Percentiles rank a stretch among this genome's conserved stretches.
Conservation (phyloP, 1,140 invertebrate species). For the Listronotus oregonensis region DNA sequence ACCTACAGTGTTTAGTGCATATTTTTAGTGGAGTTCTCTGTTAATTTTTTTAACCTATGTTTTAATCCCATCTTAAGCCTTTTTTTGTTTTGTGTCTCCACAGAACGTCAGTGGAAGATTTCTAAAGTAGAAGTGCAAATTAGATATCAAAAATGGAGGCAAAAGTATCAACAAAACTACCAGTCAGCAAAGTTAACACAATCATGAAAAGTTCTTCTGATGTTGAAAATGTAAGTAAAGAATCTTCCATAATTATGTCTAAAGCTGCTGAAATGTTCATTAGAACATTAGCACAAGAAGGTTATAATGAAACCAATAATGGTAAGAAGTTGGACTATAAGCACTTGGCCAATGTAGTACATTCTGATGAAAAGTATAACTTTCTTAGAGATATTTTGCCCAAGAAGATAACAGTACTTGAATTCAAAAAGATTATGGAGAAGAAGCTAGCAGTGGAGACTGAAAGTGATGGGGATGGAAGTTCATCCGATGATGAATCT, state of each 20-base stretch:
- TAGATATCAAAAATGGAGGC: not conserved
- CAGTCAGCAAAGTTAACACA: slow-evolving; percentile 75
- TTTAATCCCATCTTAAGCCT: not conserved
- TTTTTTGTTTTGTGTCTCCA: slow-evolving; percentile 2
- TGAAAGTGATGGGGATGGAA: slow-evolving; percentile 18
- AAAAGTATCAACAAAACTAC: slow-evolving; percentile 55
- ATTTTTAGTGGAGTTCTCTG: too few relatives aligned
- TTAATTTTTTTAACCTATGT: too few relatives aligned
- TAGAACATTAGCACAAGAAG: slow-evolving; percentile 65
- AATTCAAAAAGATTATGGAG: slow-evolving; percentile 70
- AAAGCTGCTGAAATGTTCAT: slow-evolving; percentile 77
- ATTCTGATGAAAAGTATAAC: slow-evolving; percentile 67
- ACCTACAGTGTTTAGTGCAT: too few relatives aligned
- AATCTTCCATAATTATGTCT: slow-evolving; percentile 72
- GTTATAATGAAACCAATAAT: slow-evolving; percentile 59
- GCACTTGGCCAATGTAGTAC: slow-evolving; percentile 70
- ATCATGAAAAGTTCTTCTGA: slow-evolving; percentile 88
- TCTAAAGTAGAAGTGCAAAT: not conserved
- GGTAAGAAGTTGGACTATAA: slow-evolving; percentile 66
- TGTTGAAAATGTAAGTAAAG: slow-evolving; percentile 76
- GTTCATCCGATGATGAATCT: slow-evolving; percentile 34
- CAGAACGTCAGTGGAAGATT: slow-evolving; percentile 1
- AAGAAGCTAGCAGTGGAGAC: slow-evolving; percentile 56
- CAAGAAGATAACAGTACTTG: slow-evolving; percentile 69
- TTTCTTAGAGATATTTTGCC: slow-evolving; percentile 74